Conservation (phyloP, 2,113 vertebrate species). For the Coturnix japonica region DNA sequence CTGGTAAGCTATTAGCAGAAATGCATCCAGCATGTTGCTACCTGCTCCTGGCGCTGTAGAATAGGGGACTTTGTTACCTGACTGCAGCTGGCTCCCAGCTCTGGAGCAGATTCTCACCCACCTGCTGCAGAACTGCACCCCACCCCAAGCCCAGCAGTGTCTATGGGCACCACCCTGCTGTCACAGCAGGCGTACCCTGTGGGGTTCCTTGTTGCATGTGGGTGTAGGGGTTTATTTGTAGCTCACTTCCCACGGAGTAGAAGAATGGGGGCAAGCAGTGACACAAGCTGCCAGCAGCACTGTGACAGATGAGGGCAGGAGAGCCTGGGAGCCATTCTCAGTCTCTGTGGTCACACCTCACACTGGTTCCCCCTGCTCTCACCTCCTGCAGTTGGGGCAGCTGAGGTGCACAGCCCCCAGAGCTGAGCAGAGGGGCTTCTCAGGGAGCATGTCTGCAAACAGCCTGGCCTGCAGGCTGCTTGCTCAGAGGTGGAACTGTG, state of each 20-base stretch:
- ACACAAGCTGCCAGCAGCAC: background rate
- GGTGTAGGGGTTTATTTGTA: background rate
- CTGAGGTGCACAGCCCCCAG: background rate
- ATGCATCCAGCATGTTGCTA: background rate
- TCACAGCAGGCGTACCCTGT: background rate
- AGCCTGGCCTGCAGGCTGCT: background rate
- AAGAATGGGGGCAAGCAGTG: background rate
- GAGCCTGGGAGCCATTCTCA: background rate
- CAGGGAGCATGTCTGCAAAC: background rate
- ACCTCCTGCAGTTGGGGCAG: background rate
- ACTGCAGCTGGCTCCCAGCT: background rate
- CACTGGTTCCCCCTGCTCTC: background rate
- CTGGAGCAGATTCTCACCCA: background rate
- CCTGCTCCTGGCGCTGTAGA: background rate
- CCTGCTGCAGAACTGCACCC: background rate
- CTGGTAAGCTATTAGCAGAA: background rate
- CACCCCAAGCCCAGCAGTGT: rapidly evolving
- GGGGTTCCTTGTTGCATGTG: background rate
- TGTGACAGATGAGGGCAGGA: background rate
- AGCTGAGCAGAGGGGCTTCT: rapidly evolving
- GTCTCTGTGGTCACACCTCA: background rate
- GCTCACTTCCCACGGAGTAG: background rate
- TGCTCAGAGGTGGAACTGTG: conserved; percentile 10
- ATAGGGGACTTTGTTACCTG: background rate
- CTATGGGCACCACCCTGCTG: rapidly evolving